Conservation (phyloP, 1,140 invertebrate species). For the Eueides isabella region DNA sequence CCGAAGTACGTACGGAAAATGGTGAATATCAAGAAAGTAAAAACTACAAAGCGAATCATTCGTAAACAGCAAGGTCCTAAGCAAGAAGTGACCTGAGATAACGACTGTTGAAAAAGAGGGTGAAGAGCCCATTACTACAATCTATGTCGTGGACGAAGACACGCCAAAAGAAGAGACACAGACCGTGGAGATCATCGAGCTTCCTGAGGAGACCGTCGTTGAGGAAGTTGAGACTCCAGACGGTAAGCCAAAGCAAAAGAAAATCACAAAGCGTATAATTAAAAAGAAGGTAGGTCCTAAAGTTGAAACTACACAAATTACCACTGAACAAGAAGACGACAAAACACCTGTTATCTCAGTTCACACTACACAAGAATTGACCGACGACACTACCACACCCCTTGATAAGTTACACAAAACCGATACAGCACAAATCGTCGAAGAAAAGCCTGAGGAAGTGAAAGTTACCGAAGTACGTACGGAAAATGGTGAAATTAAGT, state of each 20-base stretch:
- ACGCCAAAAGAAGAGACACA: neutral
- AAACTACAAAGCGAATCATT: conserved; percentile 46
- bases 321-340: conserved; percentile 68
- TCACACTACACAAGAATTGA: conserved; percentile 17
- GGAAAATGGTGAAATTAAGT: neutral
- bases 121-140: conserved; percentile 14
- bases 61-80: neutral
- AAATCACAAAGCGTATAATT: conserved; percentile 58
- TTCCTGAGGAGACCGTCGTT: conserved; percentile 16
- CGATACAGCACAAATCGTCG: conserved; percentile 28
- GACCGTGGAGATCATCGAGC: neutral
- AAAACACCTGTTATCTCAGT: conserved; percentile 38
- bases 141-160: conserved; percentile 41
- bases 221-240: conserved; percentile 46
- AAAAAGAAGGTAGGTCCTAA: conserved; percentile 59
- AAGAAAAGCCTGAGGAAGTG: conserved; percentile 71
- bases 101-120: neutral
- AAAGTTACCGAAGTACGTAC: conserved; percentile 41
- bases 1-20: neutral
- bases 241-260: conserved; percentile 45
- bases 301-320: conserved; percentile 61
- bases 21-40: conserved; percentile 12
- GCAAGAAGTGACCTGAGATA: neutral
- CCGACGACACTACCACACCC: neutral
- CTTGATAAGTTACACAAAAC: neutral